A percentile compares a stretch with the other conserved stretches of the same genome.
Evolutionary conservation across 2,113 vertebrate species (phyloP).

Genomic region (Poicephalus meyeri): DNA sequence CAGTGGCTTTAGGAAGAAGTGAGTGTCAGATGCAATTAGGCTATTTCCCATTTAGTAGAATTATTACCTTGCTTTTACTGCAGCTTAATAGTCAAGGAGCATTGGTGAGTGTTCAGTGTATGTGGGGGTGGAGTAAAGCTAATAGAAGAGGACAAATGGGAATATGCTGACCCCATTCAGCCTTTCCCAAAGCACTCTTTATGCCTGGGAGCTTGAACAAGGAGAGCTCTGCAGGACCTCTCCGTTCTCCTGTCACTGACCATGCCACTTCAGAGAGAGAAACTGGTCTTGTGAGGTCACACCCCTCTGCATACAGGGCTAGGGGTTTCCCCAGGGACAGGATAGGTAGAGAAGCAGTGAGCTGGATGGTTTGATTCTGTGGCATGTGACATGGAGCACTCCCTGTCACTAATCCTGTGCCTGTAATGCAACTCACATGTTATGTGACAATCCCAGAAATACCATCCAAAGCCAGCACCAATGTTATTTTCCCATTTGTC

Average conservation of each 20-base stretch:
- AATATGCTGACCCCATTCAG: background rate
- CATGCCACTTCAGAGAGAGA: background rate
- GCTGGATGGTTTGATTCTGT: background rate
- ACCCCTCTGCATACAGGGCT: fast-evolving
- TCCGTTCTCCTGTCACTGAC: background rate
- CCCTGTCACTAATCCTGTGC: background rate
- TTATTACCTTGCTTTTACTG: background rate
- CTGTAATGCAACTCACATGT: background rate
- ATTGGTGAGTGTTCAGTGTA: background rate
- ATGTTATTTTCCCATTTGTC: background rate
- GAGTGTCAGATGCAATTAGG: background rate
- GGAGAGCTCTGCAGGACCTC: background rate
- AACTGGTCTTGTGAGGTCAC: background rate
- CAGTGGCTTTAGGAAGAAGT: background rate
- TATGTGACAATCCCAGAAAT: background rate
- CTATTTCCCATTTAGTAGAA: background rate
- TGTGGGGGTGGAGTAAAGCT: background rate
- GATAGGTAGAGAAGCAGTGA: background rate
- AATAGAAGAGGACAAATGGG: background rate
- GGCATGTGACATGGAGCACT: fast-evolving
- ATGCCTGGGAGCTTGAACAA: background rate
- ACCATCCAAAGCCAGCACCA: background rate
- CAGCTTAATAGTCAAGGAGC: background rate
- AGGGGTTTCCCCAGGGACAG: background rate
- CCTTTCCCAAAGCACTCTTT: background rate